Conservation (phyloP, 2,888 invertebrate genomes). For the Rhyacophila evoluta region DNA sequence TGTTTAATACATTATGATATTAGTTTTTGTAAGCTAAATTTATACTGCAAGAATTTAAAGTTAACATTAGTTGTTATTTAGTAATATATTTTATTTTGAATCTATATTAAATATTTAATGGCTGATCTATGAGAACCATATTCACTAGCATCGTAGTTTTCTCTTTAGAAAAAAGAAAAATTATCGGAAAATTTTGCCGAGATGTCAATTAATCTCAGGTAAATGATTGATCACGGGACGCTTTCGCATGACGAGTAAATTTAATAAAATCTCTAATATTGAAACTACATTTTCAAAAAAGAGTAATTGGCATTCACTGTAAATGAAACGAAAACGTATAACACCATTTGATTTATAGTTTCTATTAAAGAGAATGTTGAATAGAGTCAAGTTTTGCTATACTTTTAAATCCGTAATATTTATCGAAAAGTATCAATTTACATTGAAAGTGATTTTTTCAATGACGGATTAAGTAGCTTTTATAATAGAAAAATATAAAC, state of each 20-base stretch:
- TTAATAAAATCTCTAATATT: neutral
- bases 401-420: too few relatives aligned
- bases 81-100: too few relatives aligned
- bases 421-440: too few relatives aligned
- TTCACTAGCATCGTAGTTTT: neutral
- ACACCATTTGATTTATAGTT: neutral
- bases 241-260: neutral
- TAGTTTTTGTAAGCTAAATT: too few relatives aligned
- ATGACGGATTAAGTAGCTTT: too few relatives aligned
- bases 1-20: too few relatives aligned
- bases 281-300: neutral
- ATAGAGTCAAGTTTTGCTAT: too few relatives aligned
- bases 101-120: neutral
- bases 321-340: neutral
- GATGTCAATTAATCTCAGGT: slow-evolving; percentile 38
- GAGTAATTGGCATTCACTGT: neutral
- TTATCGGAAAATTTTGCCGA: slow-evolving; percentile 34
- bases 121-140: neutral
- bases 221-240: slow-evolving; percentile 35
- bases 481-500: too few relatives aligned
- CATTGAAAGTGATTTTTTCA: too few relatives aligned
- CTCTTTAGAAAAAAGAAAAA: neutral
- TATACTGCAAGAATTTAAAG: too few relatives aligned
- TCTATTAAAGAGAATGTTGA: neutral
- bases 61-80: too few relatives aligned